phyloP scores from a whole-genome alignment of 2,888 invertebrate genomes.

The Eupithecia subumbrata region DNA sequence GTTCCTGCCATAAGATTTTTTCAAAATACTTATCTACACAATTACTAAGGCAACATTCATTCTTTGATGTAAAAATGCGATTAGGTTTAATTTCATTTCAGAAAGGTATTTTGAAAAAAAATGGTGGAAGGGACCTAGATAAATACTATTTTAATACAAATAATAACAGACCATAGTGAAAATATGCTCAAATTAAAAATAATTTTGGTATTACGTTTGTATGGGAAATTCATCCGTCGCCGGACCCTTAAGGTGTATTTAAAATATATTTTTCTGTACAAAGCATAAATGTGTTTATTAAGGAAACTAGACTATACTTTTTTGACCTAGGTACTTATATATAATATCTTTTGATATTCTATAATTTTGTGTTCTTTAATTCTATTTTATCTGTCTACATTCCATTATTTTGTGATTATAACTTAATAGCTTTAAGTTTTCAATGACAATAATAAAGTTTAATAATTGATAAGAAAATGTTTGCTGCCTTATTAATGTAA shows the following conservation, averaged over 20 bases:
- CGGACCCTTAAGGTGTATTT: not conserved
- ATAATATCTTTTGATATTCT: conserved; percentile 15
- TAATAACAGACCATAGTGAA: no score
- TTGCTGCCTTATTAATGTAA: conserved; percentile 59
- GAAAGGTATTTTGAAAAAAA: no score
- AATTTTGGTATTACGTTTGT: no score
- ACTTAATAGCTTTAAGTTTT: conserved; percentile 51
- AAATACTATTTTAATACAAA: no score
- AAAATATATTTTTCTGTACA: not conserved
- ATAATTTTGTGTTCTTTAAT: not conserved
- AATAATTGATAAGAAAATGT: conserved; percentile 29
- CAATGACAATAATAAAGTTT: conserved; percentile 59
- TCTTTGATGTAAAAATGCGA: no score
- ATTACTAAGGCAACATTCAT: no score
- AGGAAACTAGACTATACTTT: not conserved
- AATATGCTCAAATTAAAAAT: no score
- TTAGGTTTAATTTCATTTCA: no score
- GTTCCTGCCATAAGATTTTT: no score
- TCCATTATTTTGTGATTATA: conserved; percentile 51
- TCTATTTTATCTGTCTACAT: conserved; percentile 45
- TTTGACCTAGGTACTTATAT: not conserved
- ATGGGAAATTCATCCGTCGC: no score
- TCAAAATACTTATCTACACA: no score
- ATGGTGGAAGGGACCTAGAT: no score
- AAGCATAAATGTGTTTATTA: not conserved